These are phyloP conservation scores for Cephalopachus bancanus DNA, from an alignment of 2,797 vertebrate genomes.

Conservation along the genomic window DNA sequence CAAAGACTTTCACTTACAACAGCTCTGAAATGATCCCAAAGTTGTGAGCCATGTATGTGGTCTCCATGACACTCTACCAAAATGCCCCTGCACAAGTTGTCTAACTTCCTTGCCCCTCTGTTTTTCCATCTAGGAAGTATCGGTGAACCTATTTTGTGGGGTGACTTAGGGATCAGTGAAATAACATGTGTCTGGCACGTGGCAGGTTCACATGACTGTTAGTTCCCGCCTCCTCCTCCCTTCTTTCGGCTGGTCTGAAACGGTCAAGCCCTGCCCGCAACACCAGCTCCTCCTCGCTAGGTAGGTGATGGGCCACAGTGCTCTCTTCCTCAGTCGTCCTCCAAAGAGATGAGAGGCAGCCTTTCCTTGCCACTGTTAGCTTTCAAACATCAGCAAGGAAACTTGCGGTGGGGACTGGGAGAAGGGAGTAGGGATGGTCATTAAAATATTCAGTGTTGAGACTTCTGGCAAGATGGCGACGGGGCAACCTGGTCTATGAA, in stretches of 20 bases:
- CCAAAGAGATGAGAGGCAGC: not conserved
- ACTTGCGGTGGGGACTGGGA: not conserved
- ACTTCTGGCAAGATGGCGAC: too few species aligned
- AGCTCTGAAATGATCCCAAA: constrained; percentile 46
- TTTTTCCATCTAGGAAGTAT: constrained; percentile 9
- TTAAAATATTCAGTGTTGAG: not conserved
- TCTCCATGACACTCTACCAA: constrained; percentile 6
- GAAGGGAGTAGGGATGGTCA: not conserved
- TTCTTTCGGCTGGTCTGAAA: not conserved
- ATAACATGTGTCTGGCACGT: constrained; percentile 46
- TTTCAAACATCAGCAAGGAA: constrained; percentile 1
- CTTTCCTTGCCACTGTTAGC: not conserved
- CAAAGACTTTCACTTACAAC: constrained; percentile 14
- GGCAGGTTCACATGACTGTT: not conserved
- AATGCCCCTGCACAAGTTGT: not conserved
- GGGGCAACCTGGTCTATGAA: too few species aligned
- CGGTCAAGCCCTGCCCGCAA: not conserved
- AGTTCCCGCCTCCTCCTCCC: not conserved
- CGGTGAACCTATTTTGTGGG: not conserved
- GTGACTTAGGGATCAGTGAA: not conserved
- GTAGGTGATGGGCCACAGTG: too few species aligned
- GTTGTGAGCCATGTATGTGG: not conserved
- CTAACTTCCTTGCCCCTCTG: not conserved
- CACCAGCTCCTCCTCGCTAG: not conserved
- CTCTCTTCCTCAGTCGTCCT: not conserved